Percentiles rank a stretch among this genome's conserved stretches.
phyloP scores from a whole-genome alignment of 2,797 vertebrate genomes.

The Pteropus rufus region DNA sequence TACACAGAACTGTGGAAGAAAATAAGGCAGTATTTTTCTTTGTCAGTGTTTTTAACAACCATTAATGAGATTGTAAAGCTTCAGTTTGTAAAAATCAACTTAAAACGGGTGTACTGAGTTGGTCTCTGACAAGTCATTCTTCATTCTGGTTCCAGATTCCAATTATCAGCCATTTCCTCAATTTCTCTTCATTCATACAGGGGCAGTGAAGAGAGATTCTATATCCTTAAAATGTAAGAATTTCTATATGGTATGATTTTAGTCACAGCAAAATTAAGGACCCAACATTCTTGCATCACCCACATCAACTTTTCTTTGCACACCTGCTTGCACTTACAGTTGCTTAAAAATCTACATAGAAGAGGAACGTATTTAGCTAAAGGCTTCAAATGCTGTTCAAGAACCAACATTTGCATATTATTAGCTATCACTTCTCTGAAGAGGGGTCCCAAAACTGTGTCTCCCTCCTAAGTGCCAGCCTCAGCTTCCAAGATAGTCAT shows the following conservation, averaged over 20 bases:
- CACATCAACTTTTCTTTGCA: background rate
- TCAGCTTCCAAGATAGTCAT: background rate
- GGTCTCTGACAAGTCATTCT: background rate
- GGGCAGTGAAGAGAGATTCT: background rate
- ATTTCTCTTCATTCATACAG: background rate
- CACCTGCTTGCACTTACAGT: background rate
- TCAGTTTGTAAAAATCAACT: background rate
- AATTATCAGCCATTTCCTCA: background rate
- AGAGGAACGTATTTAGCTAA: background rate
- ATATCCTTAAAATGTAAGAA: background rate
- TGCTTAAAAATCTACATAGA: background rate
- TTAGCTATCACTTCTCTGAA: background rate
- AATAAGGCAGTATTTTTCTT: background rate
- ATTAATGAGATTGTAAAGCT: background rate
- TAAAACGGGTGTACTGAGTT: background rate
- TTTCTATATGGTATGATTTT: background rate
- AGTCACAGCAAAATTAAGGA: background rate
- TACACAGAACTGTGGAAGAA: background rate
- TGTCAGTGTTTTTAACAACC: background rate
- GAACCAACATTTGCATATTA: background rate
- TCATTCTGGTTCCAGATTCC: background rate
- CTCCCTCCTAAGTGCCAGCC: background rate
- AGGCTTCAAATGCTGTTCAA: background rate
- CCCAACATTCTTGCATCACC: background rate
- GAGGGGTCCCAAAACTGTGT: background rate